phyloP scores from a whole-genome alignment of 2,113 vertebrate genomes.

The Catharus bicknelli region DNA sequence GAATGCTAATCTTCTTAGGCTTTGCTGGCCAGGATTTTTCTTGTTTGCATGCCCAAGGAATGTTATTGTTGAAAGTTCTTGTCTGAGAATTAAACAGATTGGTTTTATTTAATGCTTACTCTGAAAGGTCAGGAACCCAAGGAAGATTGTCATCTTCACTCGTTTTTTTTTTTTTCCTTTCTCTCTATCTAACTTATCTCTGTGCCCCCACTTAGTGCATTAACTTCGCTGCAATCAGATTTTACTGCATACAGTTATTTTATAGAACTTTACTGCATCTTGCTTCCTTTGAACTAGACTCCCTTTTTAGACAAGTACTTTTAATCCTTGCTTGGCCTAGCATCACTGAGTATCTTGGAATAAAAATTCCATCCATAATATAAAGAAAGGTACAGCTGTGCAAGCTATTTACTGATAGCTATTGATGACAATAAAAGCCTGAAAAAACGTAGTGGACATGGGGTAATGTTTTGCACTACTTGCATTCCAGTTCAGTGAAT shows the following conservation, averaged over 20 bases:
- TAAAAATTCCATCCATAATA: not conserved
- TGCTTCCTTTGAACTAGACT: not conserved
- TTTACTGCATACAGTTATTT: not conserved
- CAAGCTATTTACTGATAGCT: not conserved
- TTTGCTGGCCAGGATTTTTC: slow-evolving; percentile 19
- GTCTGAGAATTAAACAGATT: slow-evolving; percentile 12
- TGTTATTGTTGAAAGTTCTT: slow-evolving; percentile 38
- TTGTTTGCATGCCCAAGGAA: not conserved
- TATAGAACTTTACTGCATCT: not conserved
- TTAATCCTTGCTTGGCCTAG: not conserved
- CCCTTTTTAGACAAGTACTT: not conserved
- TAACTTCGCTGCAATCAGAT: not conserved
- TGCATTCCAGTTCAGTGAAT: not conserved
- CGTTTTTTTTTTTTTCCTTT: not conserved
- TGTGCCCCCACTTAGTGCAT: not conserved
- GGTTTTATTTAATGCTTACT: slow-evolving; percentile 29
- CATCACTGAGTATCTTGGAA: not conserved
- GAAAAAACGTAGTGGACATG: not conserved
- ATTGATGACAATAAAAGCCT: not conserved
- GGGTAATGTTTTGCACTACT: not conserved
- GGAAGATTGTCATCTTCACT: not conserved
- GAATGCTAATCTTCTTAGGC: slow-evolving; percentile 32
- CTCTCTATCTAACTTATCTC: not conserved
- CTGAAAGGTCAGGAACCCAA: not conserved
- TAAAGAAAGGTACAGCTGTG: not conserved